Percentiles rank a stretch among this genome's conserved stretches.
Conservation (phyloP, 2,797 vertebrate species). For the Xiphorhynchus erythropygius region DNA sequence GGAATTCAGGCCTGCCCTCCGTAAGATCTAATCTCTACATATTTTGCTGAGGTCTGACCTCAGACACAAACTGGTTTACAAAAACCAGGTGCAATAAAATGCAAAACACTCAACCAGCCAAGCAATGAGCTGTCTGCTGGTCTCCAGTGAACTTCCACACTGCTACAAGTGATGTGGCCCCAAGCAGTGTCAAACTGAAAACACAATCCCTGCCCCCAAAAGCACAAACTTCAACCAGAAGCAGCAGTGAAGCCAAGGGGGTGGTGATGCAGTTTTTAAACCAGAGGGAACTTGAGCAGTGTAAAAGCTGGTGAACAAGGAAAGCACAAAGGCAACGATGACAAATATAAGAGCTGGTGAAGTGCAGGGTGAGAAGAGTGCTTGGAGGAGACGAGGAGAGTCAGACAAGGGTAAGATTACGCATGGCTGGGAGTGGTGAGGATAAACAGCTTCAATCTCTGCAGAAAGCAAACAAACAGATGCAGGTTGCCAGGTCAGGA, state of each 20-base stretch:
- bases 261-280: not conserved
- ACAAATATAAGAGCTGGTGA: not conserved
- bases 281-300: not conserved
- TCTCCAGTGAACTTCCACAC: not conserved
- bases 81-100: constrained; percentile 50
- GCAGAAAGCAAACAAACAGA: not conserved
- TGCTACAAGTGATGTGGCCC: not conserved
- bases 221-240: not conserved
- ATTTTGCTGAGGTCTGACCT: not conserved
- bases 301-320: not conserved
- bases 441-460: not conserved
- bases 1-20: not conserved
- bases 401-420: not conserved
- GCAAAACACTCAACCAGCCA: constrained; percentile 38
- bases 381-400: not conserved
- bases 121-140: constrained; percentile 1
- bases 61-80: not conserved
- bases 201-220: not conserved
- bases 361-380: not conserved
- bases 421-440: not conserved
- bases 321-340: not conserved
- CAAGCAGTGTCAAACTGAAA: constrained; percentile 9
- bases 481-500: not conserved
- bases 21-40: not conserved
- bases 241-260: not conserved